Evolutionary conservation across 2,113 vertebrate species (phyloP), one percentile per base, ranked within the genome.

Genomic region (Nestor notabilis): DNA sequence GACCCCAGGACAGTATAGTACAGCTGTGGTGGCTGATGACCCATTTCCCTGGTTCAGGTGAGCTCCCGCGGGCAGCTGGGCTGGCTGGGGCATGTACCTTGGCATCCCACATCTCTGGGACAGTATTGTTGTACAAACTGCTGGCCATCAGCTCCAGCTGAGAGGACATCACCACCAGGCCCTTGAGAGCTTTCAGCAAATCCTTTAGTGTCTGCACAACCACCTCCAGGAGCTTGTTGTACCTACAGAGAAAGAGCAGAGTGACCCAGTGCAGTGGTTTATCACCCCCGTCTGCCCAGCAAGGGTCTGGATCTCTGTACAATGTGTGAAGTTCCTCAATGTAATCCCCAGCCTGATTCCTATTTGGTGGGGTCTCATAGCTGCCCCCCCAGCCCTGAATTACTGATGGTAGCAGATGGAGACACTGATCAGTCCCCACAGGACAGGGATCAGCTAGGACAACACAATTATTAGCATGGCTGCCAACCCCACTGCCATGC

Each of bases 81-180:
- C 60, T 72, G 33, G 39, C 56, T 4, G 17, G 39, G 50, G 25
- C 29, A 68, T 5, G 0, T 65, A 98, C 98, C 98, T 99, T 99
- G 94, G 97, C 87, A 29, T 99, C 98, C 99, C 99, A 99, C 94
- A 98, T 65, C 85, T 98, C 98, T 0, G 99, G 99, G 76, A 99
- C 99, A 5, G 60, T 28, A 9, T 99, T 99, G 97, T 98, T 99
- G 98, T 99, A 99, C 70, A 99, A 97, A 96, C 99, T 99, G 87
- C 88, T 97, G 77, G 99, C 98, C 99, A 99, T 99, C 50, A 99
- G 97, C 97, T 99, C 99, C 90, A 99, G 97, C 68, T 98, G 97
- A 16, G 98, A 99, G 72, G 99, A 99, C 99, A 99, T 99, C 93
- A 99, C 98, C 0, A 99, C 98, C 85, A 99, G 98, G 87, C 99